Evolutionary conservation across 2,797 vertebrate genomes (phyloP), one percentile per base, ranked within the genome.

Genomic region (Bradypus variegatus): DNA sequence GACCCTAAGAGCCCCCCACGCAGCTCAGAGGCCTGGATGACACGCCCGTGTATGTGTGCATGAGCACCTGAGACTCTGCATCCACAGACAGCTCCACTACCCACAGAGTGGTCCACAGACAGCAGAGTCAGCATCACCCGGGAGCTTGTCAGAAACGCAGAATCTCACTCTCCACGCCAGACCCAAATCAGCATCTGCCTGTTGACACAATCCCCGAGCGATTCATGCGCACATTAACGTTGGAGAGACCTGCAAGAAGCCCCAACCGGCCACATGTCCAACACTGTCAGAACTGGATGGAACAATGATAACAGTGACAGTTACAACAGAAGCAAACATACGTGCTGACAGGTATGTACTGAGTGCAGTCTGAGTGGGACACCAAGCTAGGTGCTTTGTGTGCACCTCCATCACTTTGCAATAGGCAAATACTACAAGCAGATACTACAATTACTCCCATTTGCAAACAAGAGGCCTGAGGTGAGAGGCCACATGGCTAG

Each of bases 401-500:
- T 21, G 41, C 25, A 6, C 6, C 36, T 38, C 58, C 84, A 9
- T 36, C 19, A 45, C 77, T 53, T n/a, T 29, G 36, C 89, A 82
- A 69, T 12, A 45, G 60, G n/a, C 62, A 0, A 8, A 1, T 0
- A 23, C 69, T 53, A 1, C 29, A 25, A 53, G n/a, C 62, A 0
- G 11, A 1, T 0, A 23, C 69, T 53, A 1, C 23, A 25, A 76
- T 38, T 7, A 75, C 12, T 55, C 70, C n/a, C n/a, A n/a, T 8
- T 41, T 18, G 18, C 31, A 14, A 4, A 25, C 3, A 1, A 67
- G 4, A 81, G 18, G 77, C 25, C 38, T 33, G 73, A 84, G 62
- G 48, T 25, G 29, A 41, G 5, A 25, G 45, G 25, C 18, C 55
- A 58, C 55, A 58, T 19, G 55, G 65, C 45, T 21, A 1, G 16